Evolutionary conservation across 2,888 invertebrate species (phyloP).

Genomic region (Trissoscelio sp.): DNA sequence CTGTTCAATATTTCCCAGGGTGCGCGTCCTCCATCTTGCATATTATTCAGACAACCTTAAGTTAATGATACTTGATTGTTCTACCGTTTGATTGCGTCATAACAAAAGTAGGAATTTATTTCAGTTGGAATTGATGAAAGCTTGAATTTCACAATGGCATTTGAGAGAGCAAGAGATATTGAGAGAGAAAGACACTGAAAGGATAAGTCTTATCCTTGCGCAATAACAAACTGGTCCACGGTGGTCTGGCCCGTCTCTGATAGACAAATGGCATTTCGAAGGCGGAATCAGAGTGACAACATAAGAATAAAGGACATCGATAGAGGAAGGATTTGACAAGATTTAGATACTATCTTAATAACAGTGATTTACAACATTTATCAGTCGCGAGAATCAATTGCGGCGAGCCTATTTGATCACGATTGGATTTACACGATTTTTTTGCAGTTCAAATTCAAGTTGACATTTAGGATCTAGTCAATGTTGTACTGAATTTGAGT

Average conservation of each 20-base stretch:
- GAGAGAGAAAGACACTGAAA: no score
- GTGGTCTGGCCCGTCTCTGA: conserved; percentile 32
- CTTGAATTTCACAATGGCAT: conserved; percentile 33
- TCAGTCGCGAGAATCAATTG: conserved; percentile 36
- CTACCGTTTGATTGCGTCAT: not conserved
- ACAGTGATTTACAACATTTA: conserved; percentile 73
- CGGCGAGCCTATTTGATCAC: conserved; percentile 40
- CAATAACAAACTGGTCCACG: conserved; percentile 30
- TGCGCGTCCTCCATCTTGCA: not conserved
- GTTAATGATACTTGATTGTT: not conserved
- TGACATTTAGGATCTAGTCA: no score
- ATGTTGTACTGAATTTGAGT: conserved; percentile 23
- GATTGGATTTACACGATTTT: not conserved
- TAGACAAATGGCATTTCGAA: conserved; percentile 47
- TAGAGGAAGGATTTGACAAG: conserved; percentile 78
- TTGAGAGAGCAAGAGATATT: no score
- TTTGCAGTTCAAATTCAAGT: not conserved
- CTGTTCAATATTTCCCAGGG: not conserved
- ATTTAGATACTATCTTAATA: conserved; percentile 79
- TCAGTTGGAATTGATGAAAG: conserved; percentile 14
- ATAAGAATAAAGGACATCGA: conserved; percentile 79
- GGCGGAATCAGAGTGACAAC: conserved; percentile 76
- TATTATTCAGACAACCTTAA: not conserved
- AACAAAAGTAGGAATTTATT: not conserved
- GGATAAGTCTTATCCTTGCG: conserved; percentile 30